Evolutionary conservation across 2,113 vertebrate species (phyloP).

Genomic region (Cyanistes caeruleus): DNA sequence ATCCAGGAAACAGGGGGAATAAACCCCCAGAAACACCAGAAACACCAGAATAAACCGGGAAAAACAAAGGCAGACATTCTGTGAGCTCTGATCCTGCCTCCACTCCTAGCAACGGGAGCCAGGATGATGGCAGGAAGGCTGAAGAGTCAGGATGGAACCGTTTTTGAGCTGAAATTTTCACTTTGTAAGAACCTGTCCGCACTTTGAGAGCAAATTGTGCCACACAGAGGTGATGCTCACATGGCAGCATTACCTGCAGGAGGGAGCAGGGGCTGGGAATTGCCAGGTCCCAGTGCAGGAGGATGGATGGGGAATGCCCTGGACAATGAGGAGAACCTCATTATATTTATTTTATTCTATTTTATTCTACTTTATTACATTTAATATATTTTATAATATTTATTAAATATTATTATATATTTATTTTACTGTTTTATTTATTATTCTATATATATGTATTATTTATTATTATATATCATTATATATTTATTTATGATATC

Average conservation of each 20-base stretch:
- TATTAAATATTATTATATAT: no score
- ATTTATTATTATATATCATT: no score
- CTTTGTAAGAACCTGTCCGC: not conserved
- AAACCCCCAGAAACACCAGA: not conserved
- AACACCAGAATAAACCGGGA: not conserved
- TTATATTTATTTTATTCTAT: no score
- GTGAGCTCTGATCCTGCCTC: not conserved
- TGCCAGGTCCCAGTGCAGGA: rapidly evolving
- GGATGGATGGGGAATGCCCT: not conserved
- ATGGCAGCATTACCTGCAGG: not conserved
- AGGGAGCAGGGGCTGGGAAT: not conserved
- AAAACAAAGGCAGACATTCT: not conserved
- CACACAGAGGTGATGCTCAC: rapidly evolving
- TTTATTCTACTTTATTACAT: no score
- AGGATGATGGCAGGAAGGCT: not conserved
- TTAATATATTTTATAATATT: no score
- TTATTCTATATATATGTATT: no score
- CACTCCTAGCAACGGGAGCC: not conserved
- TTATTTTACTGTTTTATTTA: no score
- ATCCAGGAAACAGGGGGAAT: not conserved
- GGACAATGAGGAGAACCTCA: not conserved
- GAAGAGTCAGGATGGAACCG: not conserved
- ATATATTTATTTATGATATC: no score
- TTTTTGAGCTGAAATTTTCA: not conserved
- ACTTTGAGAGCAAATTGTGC: not conserved